Evolutionary conservation across 2,888 invertebrate genomes (phyloP), one percentile per base, ranked within the genome.

Genomic region (Cepaea hortensis): DNA sequence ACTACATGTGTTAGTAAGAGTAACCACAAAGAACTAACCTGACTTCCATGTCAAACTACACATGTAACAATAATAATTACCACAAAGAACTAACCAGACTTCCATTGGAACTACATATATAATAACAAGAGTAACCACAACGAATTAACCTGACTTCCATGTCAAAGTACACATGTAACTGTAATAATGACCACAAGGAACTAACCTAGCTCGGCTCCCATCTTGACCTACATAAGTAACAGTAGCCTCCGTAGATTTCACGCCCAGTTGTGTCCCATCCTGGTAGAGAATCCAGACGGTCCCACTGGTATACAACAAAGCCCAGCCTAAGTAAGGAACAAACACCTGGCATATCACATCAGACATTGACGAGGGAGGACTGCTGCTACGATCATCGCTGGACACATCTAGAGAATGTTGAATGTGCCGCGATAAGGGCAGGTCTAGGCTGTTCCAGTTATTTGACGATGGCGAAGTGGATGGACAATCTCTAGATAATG

Each of bases 271-370:
- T n/a, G 89, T 89, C 50, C 89, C 89, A 62, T 89, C 89, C 50
- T 89, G 86, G 81, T 89, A 89, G 15, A 83, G 77, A 61, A 89
- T 85, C 87, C 89, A 89, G 23, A 89, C 81, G 55, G 89, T 81
- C 7, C 89, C 89, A 48, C 76, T 83, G n/a, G 87, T 85, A 23
- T 86, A 80, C 48, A 87, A 80, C 3, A 87, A 86, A 18, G 87
- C 89, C 89, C 89, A 89, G 62, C 89, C 89, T n/a, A 87, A 87
- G 83, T 88, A 89, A n/a, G 89, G 87, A 76, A 89, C 89, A 81
- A 89, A 89, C 15, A 86, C 80, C 80, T 89, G 89, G 23, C 87
- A 73, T 9, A 89, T 48, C 6, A 80, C 73, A 46, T 87, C 87
- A 80, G 80, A 73, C 23, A 48, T 80, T 2, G 85, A 77, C 20